phyloP scores from a whole-genome alignment of 2,113 vertebrate genomes.

The Aramus guarauna region DNA sequence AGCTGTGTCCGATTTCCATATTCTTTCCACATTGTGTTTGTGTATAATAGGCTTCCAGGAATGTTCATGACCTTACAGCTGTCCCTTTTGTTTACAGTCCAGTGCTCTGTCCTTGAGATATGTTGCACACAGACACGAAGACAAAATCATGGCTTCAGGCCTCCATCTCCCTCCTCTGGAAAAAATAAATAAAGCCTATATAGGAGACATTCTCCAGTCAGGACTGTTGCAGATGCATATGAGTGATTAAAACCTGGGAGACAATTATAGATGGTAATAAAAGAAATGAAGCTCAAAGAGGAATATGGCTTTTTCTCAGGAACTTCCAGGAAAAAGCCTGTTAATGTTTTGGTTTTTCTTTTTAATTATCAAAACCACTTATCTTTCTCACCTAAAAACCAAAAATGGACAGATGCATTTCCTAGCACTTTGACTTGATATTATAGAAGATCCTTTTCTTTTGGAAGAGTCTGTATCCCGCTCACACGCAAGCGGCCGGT shows the following conservation, averaged over 20 bases:
- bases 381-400: not conserved
- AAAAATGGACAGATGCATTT: not conserved
- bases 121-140: constrained; percentile 48
- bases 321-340: not conserved
- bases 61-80: constrained; percentile 67
- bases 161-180: constrained; percentile 26
- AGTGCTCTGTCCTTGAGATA: constrained; percentile 67
- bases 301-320: not conserved
- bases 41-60: constrained; percentile 62
- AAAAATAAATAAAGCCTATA: constrained; percentile 20
- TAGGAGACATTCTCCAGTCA: not conserved
- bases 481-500: not conserved
- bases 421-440: not conserved
- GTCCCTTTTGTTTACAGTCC: constrained; percentile 69
- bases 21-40: constrained; percentile 38
- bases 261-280: not conserved
- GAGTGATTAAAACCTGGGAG: not conserved
- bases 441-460: not conserved
- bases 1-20: constrained; percentile 40
- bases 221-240: not conserved
- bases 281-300: not conserved
- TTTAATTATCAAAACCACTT: not conserved
- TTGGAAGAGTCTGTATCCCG: not conserved
- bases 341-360: not conserved
- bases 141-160: constrained; percentile 60